phyloP scores from a whole-genome alignment of 2,888 invertebrate genomes.

The Mesoligia furuncula region DNA sequence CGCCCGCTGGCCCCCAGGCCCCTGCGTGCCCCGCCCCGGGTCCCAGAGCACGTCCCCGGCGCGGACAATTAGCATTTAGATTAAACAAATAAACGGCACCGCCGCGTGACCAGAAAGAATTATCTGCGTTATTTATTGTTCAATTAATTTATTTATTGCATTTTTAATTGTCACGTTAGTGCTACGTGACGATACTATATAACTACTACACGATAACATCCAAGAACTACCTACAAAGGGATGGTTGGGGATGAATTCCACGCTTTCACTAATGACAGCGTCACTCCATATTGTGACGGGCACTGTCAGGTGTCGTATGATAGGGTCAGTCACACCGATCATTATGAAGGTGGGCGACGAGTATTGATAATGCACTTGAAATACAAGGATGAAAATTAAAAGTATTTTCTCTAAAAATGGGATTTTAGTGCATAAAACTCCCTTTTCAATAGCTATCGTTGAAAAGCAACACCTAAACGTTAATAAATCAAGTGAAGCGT shows the following conservation, averaged over 20 bases:
- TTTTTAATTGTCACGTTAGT: slow-evolving; percentile 67
- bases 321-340: not conserved
- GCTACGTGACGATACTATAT: slow-evolving; percentile 13
- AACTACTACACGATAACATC: not conserved
- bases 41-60: slow-evolving; percentile 63
- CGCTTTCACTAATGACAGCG: not conserved
- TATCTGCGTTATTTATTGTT: slow-evolving; percentile 80
- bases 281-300: not conserved
- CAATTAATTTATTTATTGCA: slow-evolving; percentile 80
- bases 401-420: not conserved
- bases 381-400: not conserved
- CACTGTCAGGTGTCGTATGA: not conserved
- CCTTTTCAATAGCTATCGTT: slow-evolving; percentile 3
- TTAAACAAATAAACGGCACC: slow-evolving; percentile 85
- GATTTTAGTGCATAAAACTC: not conserved
- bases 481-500: slow-evolving; percentile 26
- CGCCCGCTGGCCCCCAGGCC: slow-evolving; percentile 21
- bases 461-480: slow-evolving; percentile 11
- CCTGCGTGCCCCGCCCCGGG: slow-evolving; percentile 29
- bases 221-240: not conserved
- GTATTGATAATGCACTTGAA: not conserved
- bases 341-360: slow-evolving; percentile 1
- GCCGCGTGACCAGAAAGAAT: slow-evolving; percentile 80
- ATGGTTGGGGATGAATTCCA: not conserved
- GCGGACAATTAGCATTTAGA: slow-evolving; percentile 86